Evolutionary conservation across 2,888 invertebrate genomes (phyloP).

Genomic region (Tuberolachnus salignus): DNA sequence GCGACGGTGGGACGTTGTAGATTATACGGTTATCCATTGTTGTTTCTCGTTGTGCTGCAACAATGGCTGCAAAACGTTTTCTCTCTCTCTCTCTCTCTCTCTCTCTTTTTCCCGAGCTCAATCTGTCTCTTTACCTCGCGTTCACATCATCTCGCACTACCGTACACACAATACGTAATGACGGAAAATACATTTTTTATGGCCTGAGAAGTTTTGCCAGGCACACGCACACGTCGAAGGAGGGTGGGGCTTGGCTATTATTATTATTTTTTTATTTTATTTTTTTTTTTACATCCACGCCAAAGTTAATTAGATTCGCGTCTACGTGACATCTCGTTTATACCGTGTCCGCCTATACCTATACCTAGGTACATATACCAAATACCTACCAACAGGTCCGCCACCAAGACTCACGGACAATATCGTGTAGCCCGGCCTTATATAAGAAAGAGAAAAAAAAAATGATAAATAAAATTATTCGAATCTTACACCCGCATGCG

Average conservation of each 20-base stretch:
- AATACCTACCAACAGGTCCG: not conserved
- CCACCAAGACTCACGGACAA: too few relatives aligned
- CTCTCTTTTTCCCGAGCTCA: too few relatives aligned
- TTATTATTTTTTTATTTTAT: conserved; percentile 16
- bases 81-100: not conserved
- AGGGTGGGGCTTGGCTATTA: too few relatives aligned
- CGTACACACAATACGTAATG: conserved; percentile 48
- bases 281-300: conserved; percentile 14
- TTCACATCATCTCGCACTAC: not conserved
- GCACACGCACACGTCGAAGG: conserved; percentile 12
- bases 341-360: not conserved
- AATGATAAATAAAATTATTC: conserved; percentile 3
- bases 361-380: not conserved
- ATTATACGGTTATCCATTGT: conserved; percentile 54
- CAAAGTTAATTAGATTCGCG: conserved; percentile 44
- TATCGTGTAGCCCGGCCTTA: conserved; percentile 6
- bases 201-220: conserved; percentile 50
- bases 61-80: conserved; percentile 55
- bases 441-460: conserved; percentile 4
- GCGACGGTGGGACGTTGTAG: not conserved
- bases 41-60: conserved; percentile 4
- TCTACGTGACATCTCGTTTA: conserved; percentile 48
- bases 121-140: not conserved
- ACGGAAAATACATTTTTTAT: conserved; percentile 56
- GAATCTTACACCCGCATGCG: not conserved